Conservation (phyloP, 1,140 invertebrate species). For the Bombus ignitus region DNA sequence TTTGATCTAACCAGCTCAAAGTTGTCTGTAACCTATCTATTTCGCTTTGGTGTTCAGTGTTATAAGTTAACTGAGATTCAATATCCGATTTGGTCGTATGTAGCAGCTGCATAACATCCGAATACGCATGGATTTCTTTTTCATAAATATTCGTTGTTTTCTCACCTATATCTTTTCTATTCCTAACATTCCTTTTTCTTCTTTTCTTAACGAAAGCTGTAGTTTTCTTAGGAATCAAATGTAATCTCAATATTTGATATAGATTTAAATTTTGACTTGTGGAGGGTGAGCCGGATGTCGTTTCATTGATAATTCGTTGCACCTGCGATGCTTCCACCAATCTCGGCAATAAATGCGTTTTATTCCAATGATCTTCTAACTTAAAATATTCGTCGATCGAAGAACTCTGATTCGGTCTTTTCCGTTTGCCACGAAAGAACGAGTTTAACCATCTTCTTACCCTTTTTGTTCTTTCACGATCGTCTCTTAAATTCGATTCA, state of each 20-base stretch:
- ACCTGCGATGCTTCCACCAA: not conserved
- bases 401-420: not conserved
- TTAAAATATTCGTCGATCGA: not conserved
- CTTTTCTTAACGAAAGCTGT: conserved; percentile 1
- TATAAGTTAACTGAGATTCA: conserved; percentile 35
- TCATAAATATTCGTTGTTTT: rapidly evolving
- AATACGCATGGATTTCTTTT: not conserved
- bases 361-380: not conserved
- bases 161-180: not conserved
- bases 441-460: not conserved
- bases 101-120: rapidly evolving
- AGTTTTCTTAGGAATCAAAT: not conserved
- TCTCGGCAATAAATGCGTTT: conserved; percentile 1
- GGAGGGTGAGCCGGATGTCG: not conserved
- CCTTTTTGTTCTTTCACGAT: conserved; percentile 4
- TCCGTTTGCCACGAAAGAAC: not conserved
- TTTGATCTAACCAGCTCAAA: not conserved
- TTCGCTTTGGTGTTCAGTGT: conserved; percentile 14
- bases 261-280: not conserved
- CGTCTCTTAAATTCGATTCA: conserved; percentile 16
- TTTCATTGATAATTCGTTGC: not conserved
- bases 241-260: not conserved
- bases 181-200: conserved; percentile 2
- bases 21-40: conserved; percentile 20
- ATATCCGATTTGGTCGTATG: not conserved